A percentile compares a stretch with the other conserved stretches of the same genome.
phyloP scores from a whole-genome alignment of 2,797 vertebrate species.

The Triplophysa yarkandensis region DNA sequence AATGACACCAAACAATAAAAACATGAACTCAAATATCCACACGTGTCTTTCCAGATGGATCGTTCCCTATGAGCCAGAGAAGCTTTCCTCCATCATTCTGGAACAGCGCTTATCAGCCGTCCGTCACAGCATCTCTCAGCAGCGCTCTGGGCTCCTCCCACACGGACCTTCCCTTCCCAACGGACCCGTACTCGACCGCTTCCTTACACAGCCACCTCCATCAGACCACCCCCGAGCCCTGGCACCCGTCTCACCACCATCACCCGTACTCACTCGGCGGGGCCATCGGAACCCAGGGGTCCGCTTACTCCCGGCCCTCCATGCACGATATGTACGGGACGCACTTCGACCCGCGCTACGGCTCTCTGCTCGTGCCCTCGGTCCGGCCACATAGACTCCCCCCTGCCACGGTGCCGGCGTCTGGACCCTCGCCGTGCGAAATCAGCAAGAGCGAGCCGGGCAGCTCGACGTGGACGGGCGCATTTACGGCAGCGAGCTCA shows the following conservation, averaged over 20 bases:
- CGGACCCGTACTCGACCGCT: constrained; percentile 85
- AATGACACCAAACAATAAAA: too few species aligned
- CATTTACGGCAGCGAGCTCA: constrained; percentile 80
- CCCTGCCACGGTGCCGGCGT: constrained; percentile 75
- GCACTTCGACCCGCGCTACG: constrained; percentile 90
- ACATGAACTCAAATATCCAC: neutral
- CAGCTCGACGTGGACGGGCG: constrained; percentile 80
- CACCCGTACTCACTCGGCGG: constrained; percentile 85
- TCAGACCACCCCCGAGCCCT: constrained; percentile 87
- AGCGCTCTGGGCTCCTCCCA: constrained; percentile 82
- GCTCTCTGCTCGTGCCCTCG: constrained; percentile 89
- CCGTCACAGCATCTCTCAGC: constrained; percentile 79
- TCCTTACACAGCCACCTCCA: constrained; percentile 92
- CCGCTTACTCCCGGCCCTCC: constrained; percentile 81
- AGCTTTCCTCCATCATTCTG: constrained; percentile 97
- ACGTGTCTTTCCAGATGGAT: constrained; percentile 72
- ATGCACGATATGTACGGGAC: constrained; percentile 93
- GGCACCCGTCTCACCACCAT: constrained; percentile 91
- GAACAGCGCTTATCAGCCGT: constrained; percentile 94
- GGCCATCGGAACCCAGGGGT: constrained; percentile 81
- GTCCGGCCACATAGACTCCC: constrained; percentile 88
- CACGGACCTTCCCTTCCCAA: constrained; percentile 86
- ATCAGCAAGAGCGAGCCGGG: constrained; percentile 86
- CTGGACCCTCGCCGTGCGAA: constrained; percentile 85
- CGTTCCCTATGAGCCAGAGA: constrained; percentile 95